A percentile compares a stretch with the other conserved stretches of the same genome.
Conservation (phyloP, 2,113 vertebrate species). For the Ceyx margarethae region DNA sequence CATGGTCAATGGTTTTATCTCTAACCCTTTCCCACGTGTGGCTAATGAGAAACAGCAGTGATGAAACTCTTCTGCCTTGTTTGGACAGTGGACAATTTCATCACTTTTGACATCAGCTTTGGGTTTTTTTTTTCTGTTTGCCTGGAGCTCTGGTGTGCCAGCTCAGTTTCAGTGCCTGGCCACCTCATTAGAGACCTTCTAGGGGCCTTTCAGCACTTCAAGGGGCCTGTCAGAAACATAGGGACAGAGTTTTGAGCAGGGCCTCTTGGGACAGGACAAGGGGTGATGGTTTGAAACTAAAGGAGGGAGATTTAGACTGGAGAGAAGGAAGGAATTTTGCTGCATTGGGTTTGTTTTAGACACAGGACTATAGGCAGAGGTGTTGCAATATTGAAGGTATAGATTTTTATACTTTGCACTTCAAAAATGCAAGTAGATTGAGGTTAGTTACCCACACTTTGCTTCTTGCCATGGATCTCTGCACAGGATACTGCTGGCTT, state of each 20-base stretch:
- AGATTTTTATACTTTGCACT: background rate
- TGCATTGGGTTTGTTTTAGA: background rate
- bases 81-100: background rate
- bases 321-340: background rate
- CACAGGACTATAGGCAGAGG: background rate
- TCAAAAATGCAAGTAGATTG: background rate
- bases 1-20: background rate
- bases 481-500: background rate
- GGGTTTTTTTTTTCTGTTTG: background rate
- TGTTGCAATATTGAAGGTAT: background rate
- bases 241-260: too few relatives aligned
- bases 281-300: too few relatives aligned
- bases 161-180: background rate
- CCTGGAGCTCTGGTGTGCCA: background rate
- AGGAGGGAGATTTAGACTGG: background rate
- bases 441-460: background rate
- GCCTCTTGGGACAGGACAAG: too few relatives aligned
- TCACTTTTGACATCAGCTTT: background rate
- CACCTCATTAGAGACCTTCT: background rate
- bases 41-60: background rate
- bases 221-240: background rate
- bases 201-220: background rate
- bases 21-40: background rate
- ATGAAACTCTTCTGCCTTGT: background rate
- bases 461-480: background rate